phyloP scores from a whole-genome alignment of 2,113 vertebrate genomes.

The Lepus americanus region DNA sequence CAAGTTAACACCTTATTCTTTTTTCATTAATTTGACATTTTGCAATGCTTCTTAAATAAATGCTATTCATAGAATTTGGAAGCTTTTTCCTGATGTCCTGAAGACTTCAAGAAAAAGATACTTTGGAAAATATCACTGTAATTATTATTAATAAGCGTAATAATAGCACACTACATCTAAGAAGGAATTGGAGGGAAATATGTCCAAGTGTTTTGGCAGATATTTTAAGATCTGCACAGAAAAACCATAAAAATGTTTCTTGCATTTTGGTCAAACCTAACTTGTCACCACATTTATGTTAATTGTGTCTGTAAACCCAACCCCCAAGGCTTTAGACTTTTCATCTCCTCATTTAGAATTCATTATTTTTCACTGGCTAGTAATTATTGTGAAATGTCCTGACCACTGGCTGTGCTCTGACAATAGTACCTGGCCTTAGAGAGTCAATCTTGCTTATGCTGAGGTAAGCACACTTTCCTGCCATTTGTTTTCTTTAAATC shows the following conservation, averaged over 20 bases:
- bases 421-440: neutral
- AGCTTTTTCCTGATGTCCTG: conserved; percentile 21
- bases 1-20: neutral
- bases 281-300: conserved; percentile 42
- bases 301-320: conserved; percentile 48
- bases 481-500: conserved; percentile 34
- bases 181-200: neutral
- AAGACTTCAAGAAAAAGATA: neutral
- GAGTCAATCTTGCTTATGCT: conserved; percentile 18
- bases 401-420: conserved; percentile 31
- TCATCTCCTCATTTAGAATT: conserved; percentile 40
- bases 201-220: neutral
- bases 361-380: conserved; percentile 34
- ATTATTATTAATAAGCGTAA: conserved; percentile 13
- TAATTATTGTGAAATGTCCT: conserved; percentile 49
- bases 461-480: conserved; percentile 59
- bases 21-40: conserved; percentile 33
- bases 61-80: conserved; percentile 10
- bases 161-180: neutral
- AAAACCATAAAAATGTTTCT: neutral
- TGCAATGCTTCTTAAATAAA: conserved; percentile 22
- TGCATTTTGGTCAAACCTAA: conserved; percentile 47
- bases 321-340: conserved; percentile 43
- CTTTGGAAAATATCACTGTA: neutral
- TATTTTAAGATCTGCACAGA: conserved; percentile 28